phyloP scores from a whole-genome alignment of 2,113 vertebrate species.

The Cebidichthys violaceus region DNA sequence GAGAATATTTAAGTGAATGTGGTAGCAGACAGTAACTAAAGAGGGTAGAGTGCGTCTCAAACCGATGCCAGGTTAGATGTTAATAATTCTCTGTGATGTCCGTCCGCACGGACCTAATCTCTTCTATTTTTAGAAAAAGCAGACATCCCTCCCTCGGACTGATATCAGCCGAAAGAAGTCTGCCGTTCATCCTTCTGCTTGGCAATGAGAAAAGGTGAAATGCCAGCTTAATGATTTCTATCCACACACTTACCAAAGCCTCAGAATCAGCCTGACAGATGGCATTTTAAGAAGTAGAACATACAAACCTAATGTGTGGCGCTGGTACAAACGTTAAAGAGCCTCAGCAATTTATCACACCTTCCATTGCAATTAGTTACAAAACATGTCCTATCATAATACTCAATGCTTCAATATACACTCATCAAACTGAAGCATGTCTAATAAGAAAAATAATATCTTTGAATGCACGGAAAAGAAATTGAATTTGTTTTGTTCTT shows the following conservation, averaged over 20 bases:
- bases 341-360: neutral
- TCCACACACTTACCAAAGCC: neutral
- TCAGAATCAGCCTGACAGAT: neutral
- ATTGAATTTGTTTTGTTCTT: neutral
- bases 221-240: conserved; percentile 27
- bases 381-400: neutral
- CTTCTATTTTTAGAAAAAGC: conserved; percentile 49
- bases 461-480: neutral
- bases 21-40: neutral
- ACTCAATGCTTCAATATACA: neutral
- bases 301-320: neutral
- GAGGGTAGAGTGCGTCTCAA: neutral
- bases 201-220: conserved; percentile 21
- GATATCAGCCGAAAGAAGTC: neutral
- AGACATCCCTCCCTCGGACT: neutral
- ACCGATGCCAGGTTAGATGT: conserved; percentile 22
- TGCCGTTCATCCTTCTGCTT: conserved; percentile 25
- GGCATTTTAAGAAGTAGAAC: neutral
- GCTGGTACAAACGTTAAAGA: neutral
- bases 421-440: neutral
- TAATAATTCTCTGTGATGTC: conserved; percentile 48
- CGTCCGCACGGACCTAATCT: neutral
- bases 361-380: neutral
- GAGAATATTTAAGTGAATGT: neutral
- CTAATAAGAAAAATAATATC: neutral